Base-by-base conservation (phyloP, 2,797 vertebrate genomes). In the Anas acuta region DNA sequence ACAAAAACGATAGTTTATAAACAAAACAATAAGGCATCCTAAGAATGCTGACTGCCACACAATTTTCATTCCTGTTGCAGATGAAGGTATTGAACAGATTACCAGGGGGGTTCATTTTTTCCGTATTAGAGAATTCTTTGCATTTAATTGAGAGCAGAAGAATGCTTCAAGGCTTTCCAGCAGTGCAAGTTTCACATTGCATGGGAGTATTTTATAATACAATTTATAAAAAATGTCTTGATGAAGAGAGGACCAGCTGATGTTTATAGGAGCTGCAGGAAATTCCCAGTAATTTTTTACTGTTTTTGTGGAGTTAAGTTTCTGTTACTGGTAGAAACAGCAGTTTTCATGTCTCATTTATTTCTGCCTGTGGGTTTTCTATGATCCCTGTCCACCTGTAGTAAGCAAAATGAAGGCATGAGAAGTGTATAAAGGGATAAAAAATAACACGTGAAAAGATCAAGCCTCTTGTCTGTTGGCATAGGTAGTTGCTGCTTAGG, bases 51-150 rank as follows among this genome's bases (percentile, higher is more conserved):
- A 73, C 32, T 75, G 60, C 76, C 84, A 66, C 51, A 76, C 56
- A 87, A 85, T 86, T 33, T 57, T 94, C 3, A 61, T 93, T 92
- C 84, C 85, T 91, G 61, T 69, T 75, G 54, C 14, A 82, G 47
- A 71, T 88, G 75, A 94, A 93, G 20, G 35, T 88, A 91, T 64
- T 84, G 89, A 90, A 83, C 66, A 84, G 82, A 88, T 95, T 91
- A 80, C 47, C 69, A 53, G 20, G 65, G 58, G 73, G 87, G 85
- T 86, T 94, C 91, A 30, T 65, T 95, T 92, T 77, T 91, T 94
- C 75, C n/a, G 6, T 91, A 66, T 84, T 92, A 90, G 73, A 78
- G 82, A 94, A 86, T 90, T 92, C 79, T 94, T 94, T 89, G 94
- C 91, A 88, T 94, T 95, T 94, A 85, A n/a, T 88, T 78, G 76